Evolutionary conservation across 1,140 invertebrate genomes (phyloP).

Genomic region (Zaprionus nigranus): DNA sequence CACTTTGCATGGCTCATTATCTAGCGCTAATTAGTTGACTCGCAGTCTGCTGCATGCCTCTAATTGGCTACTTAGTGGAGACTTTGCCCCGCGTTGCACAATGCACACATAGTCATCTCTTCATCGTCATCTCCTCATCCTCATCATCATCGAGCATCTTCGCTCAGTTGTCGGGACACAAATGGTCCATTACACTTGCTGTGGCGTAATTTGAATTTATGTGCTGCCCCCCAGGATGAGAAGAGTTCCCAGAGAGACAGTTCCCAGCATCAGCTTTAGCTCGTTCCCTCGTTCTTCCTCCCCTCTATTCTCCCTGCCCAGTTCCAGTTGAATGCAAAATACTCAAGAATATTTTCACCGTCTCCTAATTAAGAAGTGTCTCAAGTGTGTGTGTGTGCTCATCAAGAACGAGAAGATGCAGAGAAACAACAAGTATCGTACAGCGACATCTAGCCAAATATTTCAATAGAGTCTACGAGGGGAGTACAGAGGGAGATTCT

Average conservation of each 20-base stretch:
- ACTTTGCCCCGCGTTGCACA: constrained; percentile 1
- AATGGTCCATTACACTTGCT: constrained; percentile 45
- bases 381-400: constrained; percentile 24
- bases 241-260: no score
- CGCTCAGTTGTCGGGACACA: constrained; percentile 9
- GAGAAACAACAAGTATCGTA: background rate
- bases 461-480: constrained; percentile 10
- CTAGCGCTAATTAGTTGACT: constrained; percentile 41
- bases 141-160: constrained; percentile 21
- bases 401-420: background rate
- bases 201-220: constrained; percentile 47
- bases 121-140: background rate
- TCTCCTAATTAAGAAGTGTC: constrained; percentile 55
- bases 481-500: background rate
- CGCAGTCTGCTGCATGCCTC: constrained; percentile 39
- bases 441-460: background rate
- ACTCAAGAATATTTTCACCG: constrained; percentile 18
- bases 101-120: background rate
- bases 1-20: background rate
- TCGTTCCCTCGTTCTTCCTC: no score
- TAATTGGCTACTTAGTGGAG: constrained; percentile 45
- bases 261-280: background rate
- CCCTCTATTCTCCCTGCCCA: background rate
- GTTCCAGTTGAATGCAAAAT: constrained; percentile 13
- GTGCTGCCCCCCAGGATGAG: background rate